Percentiles rank a stretch among this genome's conserved stretches.
Conservation (phyloP, 2,797 vertebrate species). For the Poeciliopsis gracilis region DNA sequence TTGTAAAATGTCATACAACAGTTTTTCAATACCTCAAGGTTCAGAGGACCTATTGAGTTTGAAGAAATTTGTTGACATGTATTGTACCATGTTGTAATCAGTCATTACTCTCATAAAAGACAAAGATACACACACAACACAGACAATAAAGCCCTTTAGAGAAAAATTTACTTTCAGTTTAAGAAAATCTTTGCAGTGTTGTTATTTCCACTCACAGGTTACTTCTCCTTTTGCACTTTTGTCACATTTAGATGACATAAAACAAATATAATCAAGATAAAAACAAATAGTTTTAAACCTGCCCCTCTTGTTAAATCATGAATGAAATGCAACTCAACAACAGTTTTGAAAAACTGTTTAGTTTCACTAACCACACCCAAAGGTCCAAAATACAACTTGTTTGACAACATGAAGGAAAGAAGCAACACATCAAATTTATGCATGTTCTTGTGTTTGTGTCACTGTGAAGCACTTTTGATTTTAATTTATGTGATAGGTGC, state of each 20-base stretch:
- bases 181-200: neutral
- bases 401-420: neutral
- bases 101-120: neutral
- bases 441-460: too few species aligned
- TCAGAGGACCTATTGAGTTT: neutral
- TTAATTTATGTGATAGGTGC: too few species aligned
- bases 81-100: neutral
- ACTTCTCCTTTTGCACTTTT: neutral
- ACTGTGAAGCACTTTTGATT: too few species aligned
- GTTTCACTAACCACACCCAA: neutral
- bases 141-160: constrained; percentile 1
- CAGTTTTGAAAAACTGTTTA: neutral
- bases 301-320: neutral
- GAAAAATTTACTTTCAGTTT: constrained; percentile 12
- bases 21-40: neutral
- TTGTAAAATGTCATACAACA: neutral
- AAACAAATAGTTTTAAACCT: neutral
- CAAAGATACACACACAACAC: constrained; percentile 4
- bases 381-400: neutral
- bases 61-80: neutral
- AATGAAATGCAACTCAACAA: neutral
- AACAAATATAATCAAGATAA: neutral
- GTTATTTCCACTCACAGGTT: neutral
- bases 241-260: neutral
- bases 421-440: neutral